Evolutionary conservation across 1,140 invertebrate species (phyloP).

Genomic region (Heliconius himera): DNA sequence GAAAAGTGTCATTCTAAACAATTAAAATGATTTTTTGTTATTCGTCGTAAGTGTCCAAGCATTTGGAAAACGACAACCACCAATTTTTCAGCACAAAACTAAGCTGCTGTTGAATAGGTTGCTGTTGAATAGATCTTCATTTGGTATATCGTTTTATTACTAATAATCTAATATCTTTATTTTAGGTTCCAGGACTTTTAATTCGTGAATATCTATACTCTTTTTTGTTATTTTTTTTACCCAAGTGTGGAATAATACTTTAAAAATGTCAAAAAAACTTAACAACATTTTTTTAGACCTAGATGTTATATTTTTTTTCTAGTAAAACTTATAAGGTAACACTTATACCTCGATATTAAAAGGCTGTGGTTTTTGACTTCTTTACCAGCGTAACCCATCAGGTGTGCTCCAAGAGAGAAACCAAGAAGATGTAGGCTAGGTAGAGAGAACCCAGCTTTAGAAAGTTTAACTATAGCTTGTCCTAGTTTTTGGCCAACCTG

Average conservation of each 20-base stretch:
- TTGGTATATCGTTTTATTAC: too few species aligned
- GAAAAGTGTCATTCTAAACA: constrained; percentile 43
- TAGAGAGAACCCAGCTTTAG: not conserved
- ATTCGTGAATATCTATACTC: too few species aligned
- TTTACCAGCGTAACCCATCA: constrained; percentile 7
- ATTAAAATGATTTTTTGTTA: not conserved
- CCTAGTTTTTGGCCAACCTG: not conserved
- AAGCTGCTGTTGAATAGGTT: too few species aligned
- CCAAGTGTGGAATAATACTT: too few species aligned
- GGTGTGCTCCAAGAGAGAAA: constrained; percentile 14
- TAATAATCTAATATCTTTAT: too few species aligned
- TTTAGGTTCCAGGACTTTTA: too few species aligned
- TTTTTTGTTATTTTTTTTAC: too few species aligned
- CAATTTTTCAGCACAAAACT: too few species aligned
- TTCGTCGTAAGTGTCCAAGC: not conserved
- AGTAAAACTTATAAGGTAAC: not conserved
- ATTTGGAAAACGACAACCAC: not conserved
- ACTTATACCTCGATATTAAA: not conserved
- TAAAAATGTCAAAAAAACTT: too few species aligned
- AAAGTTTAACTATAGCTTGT: constrained; percentile 2
- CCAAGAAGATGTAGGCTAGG: constrained; percentile 13
- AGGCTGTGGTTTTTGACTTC: not conserved
- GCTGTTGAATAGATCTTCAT: too few species aligned
- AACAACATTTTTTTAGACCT: too few species aligned
- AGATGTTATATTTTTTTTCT: too few species aligned